Base-by-base conservation (phyloP, 2,113 vertebrate species). In the Gymnogyps californianus region DNA sequence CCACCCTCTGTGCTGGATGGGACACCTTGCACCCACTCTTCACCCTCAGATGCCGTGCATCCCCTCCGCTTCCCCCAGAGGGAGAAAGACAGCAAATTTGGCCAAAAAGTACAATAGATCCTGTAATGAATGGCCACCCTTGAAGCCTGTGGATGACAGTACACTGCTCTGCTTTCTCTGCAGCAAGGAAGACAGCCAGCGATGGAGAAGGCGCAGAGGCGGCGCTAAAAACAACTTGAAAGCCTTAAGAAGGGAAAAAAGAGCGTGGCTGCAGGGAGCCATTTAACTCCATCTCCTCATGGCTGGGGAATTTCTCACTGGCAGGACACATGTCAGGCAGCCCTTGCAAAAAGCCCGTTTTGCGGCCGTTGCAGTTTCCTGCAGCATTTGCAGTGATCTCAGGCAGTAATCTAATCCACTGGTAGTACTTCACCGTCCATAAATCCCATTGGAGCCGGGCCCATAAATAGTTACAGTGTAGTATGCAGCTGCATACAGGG, bases 401-500 rank as follows among this genome's bases (percentile, higher is more conserved):
- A 32, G 93, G 66, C 69, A 22, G 98, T 96, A 98, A 98, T 32
- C 7, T 6, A 97, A 98, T 91, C 97, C 75, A 32, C 77, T 5
- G 31, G 61, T n/a, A 82, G 94, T 28, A 82, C 91, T 87, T 94
- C 42, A 20, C 75, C n/a, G 1, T 54, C 96, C 87, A 58, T 62
- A 86, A 94, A 83, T 96, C 95, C 89, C 74, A 6, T 14, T 96
- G 96, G 97, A 98, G 98, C 92, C 83, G 21, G 62, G 96, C 97
- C 97, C 94, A 87, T 96, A 97, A 98, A 98, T 98, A 98, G 97
- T 80, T 90, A 32, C 78, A 36, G 79, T 76, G 49, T 69, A 93
- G 86, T 82, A 88, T 28, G 76, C 93, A 94, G 81, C 72, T 96
- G 97, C 89, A 87, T 76, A 44, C 44, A 66, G 79, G 93, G 88